Percentiles rank a stretch among this genome's conserved stretches.
These are phyloP conservation scores for Trachelus troglodyta DNA, from an alignment of 2,888 invertebrate species.

Conservation along the genomic window DNA sequence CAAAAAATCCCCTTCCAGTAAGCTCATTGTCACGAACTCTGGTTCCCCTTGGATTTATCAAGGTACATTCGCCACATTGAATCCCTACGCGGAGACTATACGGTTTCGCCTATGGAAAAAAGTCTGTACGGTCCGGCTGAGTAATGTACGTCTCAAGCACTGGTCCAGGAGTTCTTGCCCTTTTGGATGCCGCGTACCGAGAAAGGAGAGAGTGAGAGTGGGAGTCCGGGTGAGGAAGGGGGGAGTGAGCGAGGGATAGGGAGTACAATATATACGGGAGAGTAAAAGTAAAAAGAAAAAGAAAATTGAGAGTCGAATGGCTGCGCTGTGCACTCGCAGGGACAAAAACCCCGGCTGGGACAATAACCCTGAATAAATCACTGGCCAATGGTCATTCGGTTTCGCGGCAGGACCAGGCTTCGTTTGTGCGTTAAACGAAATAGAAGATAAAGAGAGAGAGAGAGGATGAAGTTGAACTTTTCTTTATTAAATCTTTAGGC, in stretches of 20 bases:
- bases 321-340: slow-evolving; percentile 20
- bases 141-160: background rate
- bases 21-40: too few species aligned
- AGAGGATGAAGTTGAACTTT: too few species aligned
- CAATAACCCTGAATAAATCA: slow-evolving; percentile 60
- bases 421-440: background rate
- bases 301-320: too few species aligned
- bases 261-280: slow-evolving; percentile 19
- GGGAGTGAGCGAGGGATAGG: background rate
- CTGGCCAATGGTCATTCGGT: slow-evolving; percentile 40
- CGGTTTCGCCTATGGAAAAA: too few species aligned
- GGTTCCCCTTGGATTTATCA: too few species aligned
- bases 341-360: slow-evolving; percentile 51
- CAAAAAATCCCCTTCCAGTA: too few species aligned
- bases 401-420: background rate
- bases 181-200: slow-evolving; percentile 4
- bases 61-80: too few species aligned
- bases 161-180: slow-evolving; percentile 38
- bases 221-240: background rate
- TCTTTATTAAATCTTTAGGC: too few species aligned
- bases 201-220: background rate
- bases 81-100: too few species aligned
- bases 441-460: background rate
- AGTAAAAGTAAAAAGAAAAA: background rate
- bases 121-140: too few species aligned